Base-by-base conservation (phyloP, 2,797 vertebrate genomes). In the Simalia tracyae region DNA sequence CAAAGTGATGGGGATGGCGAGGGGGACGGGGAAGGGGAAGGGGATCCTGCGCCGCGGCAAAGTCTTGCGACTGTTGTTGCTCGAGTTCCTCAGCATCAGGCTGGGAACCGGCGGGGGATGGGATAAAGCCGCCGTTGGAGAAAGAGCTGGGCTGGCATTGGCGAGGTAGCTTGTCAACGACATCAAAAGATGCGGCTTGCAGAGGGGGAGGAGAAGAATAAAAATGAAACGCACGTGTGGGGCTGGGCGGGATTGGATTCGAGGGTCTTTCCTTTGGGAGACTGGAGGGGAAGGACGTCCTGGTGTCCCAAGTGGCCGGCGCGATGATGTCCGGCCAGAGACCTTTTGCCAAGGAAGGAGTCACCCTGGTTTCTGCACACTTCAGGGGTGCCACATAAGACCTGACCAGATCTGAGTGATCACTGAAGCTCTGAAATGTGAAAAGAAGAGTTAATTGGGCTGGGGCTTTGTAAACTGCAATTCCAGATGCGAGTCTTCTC, bases 1-100 rank as follows among this genome's bases (percentile, higher is more conserved):
- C 42, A 54, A 87, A 94, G 92, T 90, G 19, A 56, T 2, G 66
- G 26, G 19, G 46, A 90, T 87, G 86, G 92, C 93, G 64, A n/a
- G 63, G 61, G 1, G 64, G 64, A n/a, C 46, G 61, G 1, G 64
- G 89, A 89, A 93, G 0, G n/a, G 89, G 89, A 89, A 93, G 0
- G n/a, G 89, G 15, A 10, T 24, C 14, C 14, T 0, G 5, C 93
- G 68, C n/a, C 31, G 0, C 46, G 81, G 84, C 4, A 12, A 93
- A 1, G 81, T 31, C 2, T 56, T 0, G 89, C 81, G 92, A 95
- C 94, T 91, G 90, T 63, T 22, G 15, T 17, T 64, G 5, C 28
- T 87, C 26, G 81, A 54, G 86, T 90, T 6, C 19, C 4, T 68
- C 26, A 6, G 93, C 91, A 68, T 91, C 63, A 1, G 88, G 57